Evolutionary conservation across 2,113 vertebrate genomes (phyloP).

Genomic region (Otis tarda): DNA sequence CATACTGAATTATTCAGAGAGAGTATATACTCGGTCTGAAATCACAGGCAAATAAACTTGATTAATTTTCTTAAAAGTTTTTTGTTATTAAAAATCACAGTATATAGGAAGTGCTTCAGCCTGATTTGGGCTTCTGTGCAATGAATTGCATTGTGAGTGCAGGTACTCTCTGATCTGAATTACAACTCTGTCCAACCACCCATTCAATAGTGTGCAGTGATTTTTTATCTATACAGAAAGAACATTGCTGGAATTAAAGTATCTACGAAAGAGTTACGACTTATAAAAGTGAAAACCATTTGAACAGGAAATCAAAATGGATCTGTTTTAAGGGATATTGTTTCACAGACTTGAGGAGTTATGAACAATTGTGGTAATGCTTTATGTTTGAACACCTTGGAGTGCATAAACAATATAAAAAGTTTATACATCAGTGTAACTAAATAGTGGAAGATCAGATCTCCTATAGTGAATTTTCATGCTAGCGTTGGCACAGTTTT

Average conservation of each 20-base stretch:
- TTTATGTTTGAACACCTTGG: neutral
- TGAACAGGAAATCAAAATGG: neutral
- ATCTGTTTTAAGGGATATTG: neutral
- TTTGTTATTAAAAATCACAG: neutral
- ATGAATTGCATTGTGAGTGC: neutral
- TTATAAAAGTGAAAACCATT: neutral
- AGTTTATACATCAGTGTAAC: neutral
- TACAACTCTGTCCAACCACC: neutral
- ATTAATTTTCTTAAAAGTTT: neutral
- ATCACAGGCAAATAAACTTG: neutral
- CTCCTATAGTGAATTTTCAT: neutral
- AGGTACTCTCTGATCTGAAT: neutral
- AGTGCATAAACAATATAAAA: neutral
- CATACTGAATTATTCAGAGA: neutral
- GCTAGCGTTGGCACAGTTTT: neutral
- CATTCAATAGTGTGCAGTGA: neutral
- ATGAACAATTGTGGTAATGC: neutral
- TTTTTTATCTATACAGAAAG: neutral
- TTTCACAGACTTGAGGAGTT: neutral
- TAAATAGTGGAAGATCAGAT: neutral
- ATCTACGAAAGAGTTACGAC: neutral
- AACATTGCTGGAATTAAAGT: neutral
- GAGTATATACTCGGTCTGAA: neutral
- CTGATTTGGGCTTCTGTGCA: neutral
- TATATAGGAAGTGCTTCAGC: neutral